These are phyloP conservation scores for Tiliacea citrago DNA, from an alignment of 2,888 invertebrate genomes.

Conservation along the genomic window DNA sequence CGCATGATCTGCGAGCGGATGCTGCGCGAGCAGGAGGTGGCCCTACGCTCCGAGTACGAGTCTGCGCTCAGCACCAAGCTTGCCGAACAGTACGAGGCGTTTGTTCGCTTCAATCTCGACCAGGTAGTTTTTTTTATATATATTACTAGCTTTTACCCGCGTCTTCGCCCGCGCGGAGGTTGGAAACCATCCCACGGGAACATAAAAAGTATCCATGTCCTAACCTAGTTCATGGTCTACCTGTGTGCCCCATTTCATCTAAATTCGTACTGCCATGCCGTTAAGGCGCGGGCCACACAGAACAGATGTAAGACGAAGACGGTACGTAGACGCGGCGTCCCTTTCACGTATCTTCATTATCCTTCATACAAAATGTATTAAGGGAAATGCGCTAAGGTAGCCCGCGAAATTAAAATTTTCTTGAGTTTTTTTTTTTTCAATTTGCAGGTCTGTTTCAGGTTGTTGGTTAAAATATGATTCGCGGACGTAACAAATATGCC, in stretches of 20 bases:
- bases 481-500: too few relatives aligned
- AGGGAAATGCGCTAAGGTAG: too few relatives aligned
- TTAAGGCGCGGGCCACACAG: too few relatives aligned
- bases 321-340: too few relatives aligned
- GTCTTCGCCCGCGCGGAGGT: not conserved
- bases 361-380: too few relatives aligned
- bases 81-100: constrained; percentile 99
- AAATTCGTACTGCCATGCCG: not conserved
- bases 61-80: constrained; percentile 97
- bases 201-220: not conserved
- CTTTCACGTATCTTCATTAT: too few relatives aligned
- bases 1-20: constrained; percentile 99
- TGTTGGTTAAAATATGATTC: too few relatives aligned
- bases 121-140: constrained; percentile 91
- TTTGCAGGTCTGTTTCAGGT: too few relatives aligned
- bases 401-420: too few relatives aligned
- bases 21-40: constrained; percentile 98
- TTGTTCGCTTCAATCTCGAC: constrained; percentile 99
- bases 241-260: not conserved
- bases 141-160: not conserved
- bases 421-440: too few relatives aligned
- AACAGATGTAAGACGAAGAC: too few relatives aligned
- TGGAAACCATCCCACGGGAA: not conserved
- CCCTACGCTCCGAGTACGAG: constrained; percentile 98
- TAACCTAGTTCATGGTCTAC: not conserved